Conservation (phyloP, 2,797 vertebrate genomes). For the Microchirus variegatus region DNA sequence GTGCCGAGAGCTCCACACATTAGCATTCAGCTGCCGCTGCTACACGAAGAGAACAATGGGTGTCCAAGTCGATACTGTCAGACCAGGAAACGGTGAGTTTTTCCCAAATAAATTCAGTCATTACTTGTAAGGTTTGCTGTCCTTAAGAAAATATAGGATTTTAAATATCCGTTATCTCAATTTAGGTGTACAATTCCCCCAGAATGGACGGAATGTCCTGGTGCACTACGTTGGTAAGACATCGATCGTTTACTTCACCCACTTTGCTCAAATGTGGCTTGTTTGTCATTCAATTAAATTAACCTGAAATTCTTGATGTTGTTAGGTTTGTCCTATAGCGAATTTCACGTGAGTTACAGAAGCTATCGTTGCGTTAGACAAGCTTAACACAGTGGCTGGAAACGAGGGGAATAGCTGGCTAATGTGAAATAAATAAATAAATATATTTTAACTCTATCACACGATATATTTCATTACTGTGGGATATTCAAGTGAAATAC, state of each 20-base stretch:
- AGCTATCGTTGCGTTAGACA: no score
- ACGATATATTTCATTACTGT: no score
- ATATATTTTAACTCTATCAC: no score
- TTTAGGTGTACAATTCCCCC: constrained; percentile 39
- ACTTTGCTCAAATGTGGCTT: background rate
- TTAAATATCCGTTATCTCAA: background rate
- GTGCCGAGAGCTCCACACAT: background rate
- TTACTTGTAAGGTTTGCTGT: fast-evolving
- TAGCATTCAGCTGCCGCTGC: background rate
- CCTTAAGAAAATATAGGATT: no score
- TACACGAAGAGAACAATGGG: constrained; percentile 63
- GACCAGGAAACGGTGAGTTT: constrained; percentile 55
- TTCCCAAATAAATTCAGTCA: background rate
- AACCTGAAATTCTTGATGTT: background rate
- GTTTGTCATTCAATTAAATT: background rate
- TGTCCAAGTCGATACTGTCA: constrained; percentile 39
- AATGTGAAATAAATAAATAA: no score
- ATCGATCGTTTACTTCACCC: background rate
- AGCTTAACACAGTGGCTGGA: no score
- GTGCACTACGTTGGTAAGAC: constrained; percentile 71
- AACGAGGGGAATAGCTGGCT: no score
- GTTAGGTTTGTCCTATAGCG: background rate
- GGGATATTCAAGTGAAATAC: no score
- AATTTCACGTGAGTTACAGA: no score
- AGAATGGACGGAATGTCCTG: background rate